Evolutionary conservation across 2,113 vertebrate genomes (phyloP).

Genomic region (Ranitomeya variabilis): DNA sequence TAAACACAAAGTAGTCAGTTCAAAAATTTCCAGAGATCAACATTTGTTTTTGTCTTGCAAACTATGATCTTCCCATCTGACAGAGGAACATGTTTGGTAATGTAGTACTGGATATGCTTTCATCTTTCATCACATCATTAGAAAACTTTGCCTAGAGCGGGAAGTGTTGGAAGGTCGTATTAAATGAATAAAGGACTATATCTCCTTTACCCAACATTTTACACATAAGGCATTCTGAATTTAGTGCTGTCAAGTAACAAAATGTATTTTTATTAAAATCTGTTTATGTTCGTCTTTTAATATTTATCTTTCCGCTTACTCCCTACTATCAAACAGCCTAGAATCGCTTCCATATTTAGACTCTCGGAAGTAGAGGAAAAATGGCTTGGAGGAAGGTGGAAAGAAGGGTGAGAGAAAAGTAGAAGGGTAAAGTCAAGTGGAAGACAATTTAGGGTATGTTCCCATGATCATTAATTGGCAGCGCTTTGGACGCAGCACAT

Average conservation of each 20-base stretch:
- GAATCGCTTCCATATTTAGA: background rate
- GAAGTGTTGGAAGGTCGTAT: slow-evolving; percentile 22
- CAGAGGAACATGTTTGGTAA: slow-evolving; percentile 48
- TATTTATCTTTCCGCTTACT: background rate
- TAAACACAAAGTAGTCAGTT: background rate
- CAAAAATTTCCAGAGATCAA: slow-evolving; percentile 32
- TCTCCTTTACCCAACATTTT: background rate
- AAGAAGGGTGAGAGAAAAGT: too few species aligned
- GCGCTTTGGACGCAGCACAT: too few species aligned
- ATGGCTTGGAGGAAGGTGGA: too few species aligned
- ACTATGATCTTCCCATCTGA: slow-evolving; percentile 15
- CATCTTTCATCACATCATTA: slow-evolving; percentile 47
- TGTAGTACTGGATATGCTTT: slow-evolving; percentile 49
- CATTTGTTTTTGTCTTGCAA: slow-evolving; percentile 30
- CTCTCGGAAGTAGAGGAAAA: too few species aligned
- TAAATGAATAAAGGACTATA: slow-evolving; percentile 29
- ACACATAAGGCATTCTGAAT: background rate
- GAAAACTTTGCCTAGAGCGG: slow-evolving; percentile 35
- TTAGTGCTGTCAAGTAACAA: background rate
- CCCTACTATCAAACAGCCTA: background rate
- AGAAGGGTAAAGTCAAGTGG: too few species aligned
- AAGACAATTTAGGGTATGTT: too few species aligned
- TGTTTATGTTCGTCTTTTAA: background rate
- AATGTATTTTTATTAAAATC: background rate
- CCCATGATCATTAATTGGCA: too few species aligned